Evolutionary conservation across 2,888 invertebrate species (phyloP).

Genomic region (Tubulanus polymorphus): DNA sequence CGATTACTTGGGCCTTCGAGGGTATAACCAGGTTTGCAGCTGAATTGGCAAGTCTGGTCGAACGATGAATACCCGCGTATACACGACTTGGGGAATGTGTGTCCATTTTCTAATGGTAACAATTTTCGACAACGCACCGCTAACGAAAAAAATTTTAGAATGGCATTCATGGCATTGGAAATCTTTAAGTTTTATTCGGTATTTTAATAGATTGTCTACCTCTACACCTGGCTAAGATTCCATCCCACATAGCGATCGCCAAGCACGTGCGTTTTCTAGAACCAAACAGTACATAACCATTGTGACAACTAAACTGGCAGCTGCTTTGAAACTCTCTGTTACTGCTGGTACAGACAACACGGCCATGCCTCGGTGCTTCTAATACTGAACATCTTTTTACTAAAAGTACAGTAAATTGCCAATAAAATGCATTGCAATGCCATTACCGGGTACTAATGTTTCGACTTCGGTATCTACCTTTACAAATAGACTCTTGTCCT

Average conservation of each 20-base stretch:
- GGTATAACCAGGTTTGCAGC: slow-evolving; percentile 62
- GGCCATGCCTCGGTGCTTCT: slow-evolving; percentile 60
- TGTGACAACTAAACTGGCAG: slow-evolving; percentile 64
- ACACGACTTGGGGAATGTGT: slow-evolving; percentile 59
- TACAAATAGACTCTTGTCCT: slow-evolving; percentile 62
- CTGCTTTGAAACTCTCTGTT: slow-evolving; percentile 61
- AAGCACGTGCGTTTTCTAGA: slow-evolving; percentile 64
- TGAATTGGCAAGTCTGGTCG: slow-evolving; percentile 60
- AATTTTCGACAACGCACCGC: no score
- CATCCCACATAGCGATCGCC: slow-evolving; percentile 68
- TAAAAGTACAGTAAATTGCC: slow-evolving; percentile 38
- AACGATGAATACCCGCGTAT: no score
- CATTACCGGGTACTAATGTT: no score
- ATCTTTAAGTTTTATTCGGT: no score
- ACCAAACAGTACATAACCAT: slow-evolving; percentile 64
- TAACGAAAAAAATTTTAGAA: no score
- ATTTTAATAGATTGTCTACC: slow-evolving; percentile 58
- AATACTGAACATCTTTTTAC: slow-evolving; percentile 64
- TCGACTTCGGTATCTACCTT: slow-evolving; percentile 56
- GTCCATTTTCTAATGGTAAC: no score
- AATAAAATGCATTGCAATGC: no score
- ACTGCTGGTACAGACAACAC: slow-evolving; percentile 55
- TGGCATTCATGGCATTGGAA: no score
- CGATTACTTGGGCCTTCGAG: slow-evolving; percentile 59
- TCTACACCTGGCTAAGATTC: slow-evolving; percentile 64